Conservation (phyloP, 2,797 vertebrate species). For the Rhabdomys pumilio region DNA sequence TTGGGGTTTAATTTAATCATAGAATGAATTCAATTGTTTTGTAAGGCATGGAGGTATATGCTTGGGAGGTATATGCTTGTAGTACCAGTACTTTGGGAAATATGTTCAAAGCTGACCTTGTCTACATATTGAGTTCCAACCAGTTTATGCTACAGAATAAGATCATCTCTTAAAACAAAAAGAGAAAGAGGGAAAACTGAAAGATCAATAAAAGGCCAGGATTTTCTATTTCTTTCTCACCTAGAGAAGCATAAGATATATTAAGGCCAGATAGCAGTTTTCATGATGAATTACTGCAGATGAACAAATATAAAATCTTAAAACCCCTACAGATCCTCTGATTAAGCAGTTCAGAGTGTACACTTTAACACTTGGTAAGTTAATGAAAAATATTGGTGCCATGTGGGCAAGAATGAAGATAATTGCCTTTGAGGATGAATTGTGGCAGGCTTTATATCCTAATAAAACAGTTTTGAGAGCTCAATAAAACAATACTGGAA, state of each 20-base stretch:
- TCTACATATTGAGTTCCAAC: not conserved
- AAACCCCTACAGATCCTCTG: not conserved
- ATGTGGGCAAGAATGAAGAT: constrained; percentile 60
- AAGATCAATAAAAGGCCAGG: not conserved
- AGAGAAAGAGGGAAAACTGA: not conserved
- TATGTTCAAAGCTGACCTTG: not conserved
- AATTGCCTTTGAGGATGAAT: constrained; percentile 13
- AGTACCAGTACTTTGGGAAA: not conserved
- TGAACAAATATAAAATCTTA: constrained; percentile 49
- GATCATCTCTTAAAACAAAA: not conserved
- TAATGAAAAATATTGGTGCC: constrained; percentile 37
- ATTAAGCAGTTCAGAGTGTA: constrained; percentile 54
- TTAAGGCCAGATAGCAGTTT: constrained; percentile 36
- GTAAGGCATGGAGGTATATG: not conserved
- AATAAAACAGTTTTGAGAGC: not conserved
- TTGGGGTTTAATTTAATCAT: not conserved
- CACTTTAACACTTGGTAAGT: constrained; percentile 51
- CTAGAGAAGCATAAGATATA: not conserved
- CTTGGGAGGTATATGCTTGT: not conserved
- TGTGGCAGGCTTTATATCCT: constrained; percentile 3
- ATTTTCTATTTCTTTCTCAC: not conserved
- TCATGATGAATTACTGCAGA: constrained; percentile 14
- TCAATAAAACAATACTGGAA: constrained; percentile 3
- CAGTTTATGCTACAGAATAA: not conserved
- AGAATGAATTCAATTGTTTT: not conserved